phyloP scores from a whole-genome alignment of 2,888 invertebrate species.

The Eupithecia pulchellata region DNA sequence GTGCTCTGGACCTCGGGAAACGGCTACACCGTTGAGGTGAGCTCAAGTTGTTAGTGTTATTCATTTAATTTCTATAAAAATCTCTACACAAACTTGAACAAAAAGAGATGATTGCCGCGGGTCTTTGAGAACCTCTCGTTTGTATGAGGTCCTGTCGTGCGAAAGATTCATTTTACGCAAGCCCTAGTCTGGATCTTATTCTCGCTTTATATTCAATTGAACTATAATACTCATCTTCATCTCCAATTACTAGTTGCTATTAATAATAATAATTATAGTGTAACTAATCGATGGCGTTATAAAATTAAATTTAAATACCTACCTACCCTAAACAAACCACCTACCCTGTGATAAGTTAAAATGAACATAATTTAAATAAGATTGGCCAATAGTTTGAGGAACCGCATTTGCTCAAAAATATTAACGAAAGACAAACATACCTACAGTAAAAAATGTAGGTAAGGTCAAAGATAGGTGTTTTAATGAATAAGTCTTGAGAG shows the following conservation, averaged over 20 bases:
- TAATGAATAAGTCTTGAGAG: no score
- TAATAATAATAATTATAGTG: not conserved
- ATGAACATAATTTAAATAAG: not conserved
- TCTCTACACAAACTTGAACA: not conserved
- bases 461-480: no score
- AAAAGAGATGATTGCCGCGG: not conserved
- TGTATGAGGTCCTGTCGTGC: not conserved
- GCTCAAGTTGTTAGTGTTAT: not conserved
- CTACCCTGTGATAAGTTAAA: not conserved
- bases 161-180: not conserved
- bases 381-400: not conserved
- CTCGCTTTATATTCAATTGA: no score
- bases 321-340: no score
- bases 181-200: no score
- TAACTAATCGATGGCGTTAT: not conserved
- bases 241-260: slow-evolving; percentile 7
- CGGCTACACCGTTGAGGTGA: not conserved
- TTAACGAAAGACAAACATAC: no score
- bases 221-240: no score
- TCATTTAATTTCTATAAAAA: not conserved
- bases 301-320: not conserved
- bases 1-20: not conserved
- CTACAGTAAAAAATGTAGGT: no score
- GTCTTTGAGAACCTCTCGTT: not conserved
- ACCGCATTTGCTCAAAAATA: no score